phyloP scores from a whole-genome alignment of 1,140 invertebrate genomes.

The Zaprionus taronus region DNA sequence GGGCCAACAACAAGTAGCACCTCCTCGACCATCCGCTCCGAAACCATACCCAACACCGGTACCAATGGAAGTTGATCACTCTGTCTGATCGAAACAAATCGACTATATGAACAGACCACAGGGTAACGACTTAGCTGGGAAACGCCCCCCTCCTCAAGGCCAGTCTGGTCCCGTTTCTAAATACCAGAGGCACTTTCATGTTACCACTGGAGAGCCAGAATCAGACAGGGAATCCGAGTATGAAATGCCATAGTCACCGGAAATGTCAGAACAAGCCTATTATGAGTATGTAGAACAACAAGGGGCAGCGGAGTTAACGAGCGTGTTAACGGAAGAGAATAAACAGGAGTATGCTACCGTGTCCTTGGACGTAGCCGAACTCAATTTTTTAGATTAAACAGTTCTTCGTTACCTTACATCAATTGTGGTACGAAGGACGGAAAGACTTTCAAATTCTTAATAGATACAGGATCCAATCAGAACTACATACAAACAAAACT shows the following conservation, averaged over 20 bases:
- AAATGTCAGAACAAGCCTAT: constrained; percentile 23
- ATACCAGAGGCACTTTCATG: too few species aligned
- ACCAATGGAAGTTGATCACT: too few species aligned
- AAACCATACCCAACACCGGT: not conserved
- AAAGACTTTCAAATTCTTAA: constrained; percentile 22
- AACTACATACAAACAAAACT: constrained; percentile 26
- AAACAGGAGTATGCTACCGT: not conserved
- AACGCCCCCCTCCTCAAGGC: not conserved
- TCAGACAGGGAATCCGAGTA: constrained; percentile 2
- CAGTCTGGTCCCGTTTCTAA: too few species aligned
- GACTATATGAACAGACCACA: too few species aligned
- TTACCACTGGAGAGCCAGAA: constrained; percentile 4
- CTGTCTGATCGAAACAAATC: too few species aligned
- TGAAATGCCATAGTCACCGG: constrained; percentile 19
- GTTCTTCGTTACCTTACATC: constrained; percentile 38
- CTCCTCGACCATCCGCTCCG: not conserved
- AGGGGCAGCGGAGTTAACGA: not conserved
- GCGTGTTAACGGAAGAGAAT: not conserved
- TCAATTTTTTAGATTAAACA: constrained; percentile 42
- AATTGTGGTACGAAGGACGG: constrained; percentile 14
- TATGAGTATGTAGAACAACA: constrained; percentile 1
- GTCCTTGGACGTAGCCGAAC: not conserved
- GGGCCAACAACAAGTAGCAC: constrained; percentile 1
- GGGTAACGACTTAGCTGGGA: too few species aligned
- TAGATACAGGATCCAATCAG: constrained; percentile 38